Evolutionary conservation across 2,888 invertebrate species (phyloP), one percentile per base, ranked within the genome.

Genomic region (Baronia brevicornis): DNA sequence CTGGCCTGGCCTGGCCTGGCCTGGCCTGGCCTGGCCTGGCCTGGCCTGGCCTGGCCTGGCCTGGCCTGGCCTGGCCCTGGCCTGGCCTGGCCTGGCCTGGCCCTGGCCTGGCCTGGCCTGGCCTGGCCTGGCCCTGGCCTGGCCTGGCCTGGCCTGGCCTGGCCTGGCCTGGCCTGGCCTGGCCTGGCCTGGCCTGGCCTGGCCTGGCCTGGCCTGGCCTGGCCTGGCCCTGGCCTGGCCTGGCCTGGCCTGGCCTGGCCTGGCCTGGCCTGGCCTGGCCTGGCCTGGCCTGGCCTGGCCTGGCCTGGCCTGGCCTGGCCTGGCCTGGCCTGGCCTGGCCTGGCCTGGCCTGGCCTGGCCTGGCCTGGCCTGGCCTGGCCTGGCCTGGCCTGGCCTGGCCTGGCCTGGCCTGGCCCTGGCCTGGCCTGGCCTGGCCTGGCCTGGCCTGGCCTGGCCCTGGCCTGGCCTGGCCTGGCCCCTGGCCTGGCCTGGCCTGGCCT

Each of bases 21-120:
- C 35, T 31, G 19, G 30, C 30, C 35, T 21, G 25, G 30, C 35
- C 35, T 35, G 26, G 30, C 35, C 35, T 35, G 26, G 30, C 35
- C 11, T 4, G 11, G n/a, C n/a, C 23, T 23, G 11, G 11, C 23
- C 23, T 23, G 11, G 10, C 23, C 25, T 23, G 14, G 30, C 23
- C 35, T 23, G 10, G 30, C 21, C 29, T 10, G 11, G 10, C 23
- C 23, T 23, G 11, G 11, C 23, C n/a, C n/a, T n/a, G n/a, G n/a
- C n/a, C n/a, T n/a, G 11, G 11, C 23, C 30, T 23, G 24, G 23
- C 35, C 35, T 35, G 24, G 30, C 35, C 35, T 23, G 24, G 30
- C 35, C 35, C n/a, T 32, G 24, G 30, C 35, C 35, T 35, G 24
- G 25, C 35, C 35, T 35, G 18, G 23, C 35, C 30, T 32, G n/a